These are phyloP conservation scores for Aelia acuminata DNA, from an alignment of 2,888 invertebrate genomes.

Conservation along the genomic window DNA sequence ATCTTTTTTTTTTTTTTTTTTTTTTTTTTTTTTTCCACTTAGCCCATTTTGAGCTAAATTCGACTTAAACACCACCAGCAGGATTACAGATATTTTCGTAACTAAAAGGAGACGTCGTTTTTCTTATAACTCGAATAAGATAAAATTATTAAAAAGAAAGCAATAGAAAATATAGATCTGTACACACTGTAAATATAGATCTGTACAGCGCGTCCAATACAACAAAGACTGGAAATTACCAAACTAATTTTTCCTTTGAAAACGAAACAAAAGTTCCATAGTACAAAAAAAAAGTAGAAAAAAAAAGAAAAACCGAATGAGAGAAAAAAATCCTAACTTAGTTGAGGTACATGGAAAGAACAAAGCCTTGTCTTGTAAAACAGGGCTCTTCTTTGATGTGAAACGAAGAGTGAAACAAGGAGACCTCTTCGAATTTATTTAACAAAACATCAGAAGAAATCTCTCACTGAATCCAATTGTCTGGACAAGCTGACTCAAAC, in stretches of 20 bases:
- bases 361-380: constrained; percentile 19
- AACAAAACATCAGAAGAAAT: constrained; percentile 18
- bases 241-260: not conserved
- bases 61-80: no score
- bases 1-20: no score
- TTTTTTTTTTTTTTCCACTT: no score
- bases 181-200: not conserved
- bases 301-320: no score
- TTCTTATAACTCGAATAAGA: not conserved
- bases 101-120: no score
- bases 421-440: constrained; percentile 1
- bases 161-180: not conserved
- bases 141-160: not conserved
- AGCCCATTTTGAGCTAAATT: no score
- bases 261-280: not conserved
- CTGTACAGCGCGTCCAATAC: not conserved
- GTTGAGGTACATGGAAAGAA: constrained; percentile 23
- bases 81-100: no score
- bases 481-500: not conserved
- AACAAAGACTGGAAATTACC: not conserved
- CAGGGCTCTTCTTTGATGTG: constrained; percentile 20
- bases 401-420: constrained; percentile 33
- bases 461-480: not conserved
- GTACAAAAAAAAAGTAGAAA: not conserved
- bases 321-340: not conserved